Evolutionary conservation across 2,797 vertebrate genomes (phyloP).

Genomic region (Lophius americanus): DNA sequence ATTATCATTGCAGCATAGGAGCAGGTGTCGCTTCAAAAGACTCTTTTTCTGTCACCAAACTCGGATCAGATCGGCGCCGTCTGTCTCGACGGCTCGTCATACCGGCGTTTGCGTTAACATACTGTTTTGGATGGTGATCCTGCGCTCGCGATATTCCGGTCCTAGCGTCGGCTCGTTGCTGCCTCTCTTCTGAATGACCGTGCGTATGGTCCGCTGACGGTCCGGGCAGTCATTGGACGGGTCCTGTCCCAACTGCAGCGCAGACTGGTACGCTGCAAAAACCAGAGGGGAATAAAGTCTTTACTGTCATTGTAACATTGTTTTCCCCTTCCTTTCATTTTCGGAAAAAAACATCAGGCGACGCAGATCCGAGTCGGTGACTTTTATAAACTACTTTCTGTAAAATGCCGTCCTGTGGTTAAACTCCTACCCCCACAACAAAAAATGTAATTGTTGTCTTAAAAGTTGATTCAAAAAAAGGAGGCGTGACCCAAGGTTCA

Average conservation of each 20-base stretch:
- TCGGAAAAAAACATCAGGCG: too few relatives aligned
- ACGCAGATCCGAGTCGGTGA: too few relatives aligned
- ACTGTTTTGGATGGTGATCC: constrained; percentile 93
- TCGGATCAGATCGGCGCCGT: background rate
- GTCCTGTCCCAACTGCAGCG: constrained; percentile 88
- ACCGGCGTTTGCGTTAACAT: constrained; percentile 56
- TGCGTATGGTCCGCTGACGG: constrained; percentile 86
- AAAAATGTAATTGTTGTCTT: too few relatives aligned
- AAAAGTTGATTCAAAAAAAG: too few relatives aligned
- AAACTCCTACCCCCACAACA: too few relatives aligned
- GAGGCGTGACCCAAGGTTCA: too few relatives aligned
- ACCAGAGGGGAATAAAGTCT: background rate
- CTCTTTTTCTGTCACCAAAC: background rate
- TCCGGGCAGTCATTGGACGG: constrained; percentile 91
- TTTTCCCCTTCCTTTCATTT: too few relatives aligned
- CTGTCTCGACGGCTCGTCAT: background rate
- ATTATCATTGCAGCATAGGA: too few relatives aligned
- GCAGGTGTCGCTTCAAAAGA: too few relatives aligned
- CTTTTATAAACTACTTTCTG: background rate
- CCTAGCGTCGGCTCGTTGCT: constrained; percentile 86
- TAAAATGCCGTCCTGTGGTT: too few relatives aligned
- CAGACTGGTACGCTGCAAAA: constrained; percentile 89
- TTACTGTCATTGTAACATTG: background rate
- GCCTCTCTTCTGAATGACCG: constrained; percentile 89
- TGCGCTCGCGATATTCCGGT: constrained; percentile 89